Evolutionary conservation across 2,888 invertebrate species (phyloP).

Genomic region (Oscheius sp.): DNA sequence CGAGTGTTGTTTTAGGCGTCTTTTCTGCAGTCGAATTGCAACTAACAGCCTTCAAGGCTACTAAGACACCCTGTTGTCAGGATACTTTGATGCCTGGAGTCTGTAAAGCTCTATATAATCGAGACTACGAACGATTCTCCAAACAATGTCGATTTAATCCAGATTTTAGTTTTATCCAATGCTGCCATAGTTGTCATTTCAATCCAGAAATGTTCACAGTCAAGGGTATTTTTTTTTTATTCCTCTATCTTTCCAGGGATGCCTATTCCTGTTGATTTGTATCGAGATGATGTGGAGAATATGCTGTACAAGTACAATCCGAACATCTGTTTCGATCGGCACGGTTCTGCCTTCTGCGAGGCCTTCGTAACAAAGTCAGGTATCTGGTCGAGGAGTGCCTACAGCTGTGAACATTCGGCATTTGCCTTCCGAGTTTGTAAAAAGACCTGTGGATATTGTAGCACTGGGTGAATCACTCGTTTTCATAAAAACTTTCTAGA

Average conservation of each 20-base stretch:
- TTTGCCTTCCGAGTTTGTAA: conserved; percentile 61
- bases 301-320: conserved; percentile 50
- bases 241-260: conserved; percentile 28
- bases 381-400: conserved; percentile 48
- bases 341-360: conserved; percentile 54
- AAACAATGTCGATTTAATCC: conserved; percentile 55
- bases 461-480: conserved; percentile 18
- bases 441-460: conserved; percentile 62
- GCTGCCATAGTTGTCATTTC: conserved; percentile 63
- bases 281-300: conserved; percentile 56
- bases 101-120: conserved; percentile 52
- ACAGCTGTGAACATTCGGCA: conserved; percentile 58
- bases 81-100: conserved; percentile 58
- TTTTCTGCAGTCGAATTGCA: conserved; percentile 14
- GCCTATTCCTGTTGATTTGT: conserved; percentile 51
- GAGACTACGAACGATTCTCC: conserved; percentile 57
- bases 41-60: conserved; percentile 47
- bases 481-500: conserved; percentile 22
- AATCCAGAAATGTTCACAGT: conserved; percentile 52
- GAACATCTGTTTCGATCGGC: conserved; percentile 54
- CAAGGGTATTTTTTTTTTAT: conserved; percentile 29
- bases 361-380: conserved; percentile 47
- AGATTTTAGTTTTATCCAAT: conserved; percentile 64
- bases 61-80: conserved; percentile 58
- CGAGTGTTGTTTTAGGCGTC: conserved; percentile 3